A percentile compares a stretch with the other conserved stretches of the same genome.
These are phyloP conservation scores for Scomber scombrus DNA, from an alignment of 2,113 vertebrate species.

Conservation along the genomic window DNA sequence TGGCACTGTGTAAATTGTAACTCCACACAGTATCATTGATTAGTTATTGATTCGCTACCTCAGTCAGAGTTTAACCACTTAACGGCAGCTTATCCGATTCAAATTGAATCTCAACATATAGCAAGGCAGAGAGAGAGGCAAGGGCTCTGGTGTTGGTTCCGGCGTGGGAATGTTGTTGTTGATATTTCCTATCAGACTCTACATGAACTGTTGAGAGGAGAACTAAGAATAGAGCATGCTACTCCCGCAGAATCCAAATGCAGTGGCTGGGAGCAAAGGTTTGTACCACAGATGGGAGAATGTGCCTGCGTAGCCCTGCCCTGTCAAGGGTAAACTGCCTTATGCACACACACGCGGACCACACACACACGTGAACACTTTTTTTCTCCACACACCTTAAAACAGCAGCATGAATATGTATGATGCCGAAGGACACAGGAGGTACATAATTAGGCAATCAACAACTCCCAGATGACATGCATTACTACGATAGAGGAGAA, in stretches of 20 bases:
- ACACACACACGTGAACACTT: conserved; percentile 39
- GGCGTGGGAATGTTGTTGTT: conserved; percentile 26
- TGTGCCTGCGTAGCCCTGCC: conserved; percentile 76
- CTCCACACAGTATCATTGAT: conserved; percentile 68
- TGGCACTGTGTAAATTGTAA: conserved; percentile 62
- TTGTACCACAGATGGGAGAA: conserved; percentile 83
- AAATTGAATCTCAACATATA: conserved; percentile 34
- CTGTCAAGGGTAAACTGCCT: conserved; percentile 83
- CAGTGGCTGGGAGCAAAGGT: conserved; percentile 80
- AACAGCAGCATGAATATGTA: conserved; percentile 84
- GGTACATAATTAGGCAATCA: conserved; percentile 85
- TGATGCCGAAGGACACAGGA: conserved; percentile 78
- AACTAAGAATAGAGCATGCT: conserved; percentile 75
- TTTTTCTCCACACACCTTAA: conserved; percentile 75
- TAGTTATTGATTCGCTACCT: conserved; percentile 72
- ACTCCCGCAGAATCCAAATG: conserved; percentile 79
- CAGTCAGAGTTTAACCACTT: conserved; percentile 58
- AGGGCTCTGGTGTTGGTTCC: neutral
- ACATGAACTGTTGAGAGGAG: conserved; percentile 62
- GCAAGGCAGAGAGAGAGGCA: neutral
- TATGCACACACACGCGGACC: conserved; percentile 18
- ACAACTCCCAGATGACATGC: conserved; percentile 72
- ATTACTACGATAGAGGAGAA: conserved; percentile 65
- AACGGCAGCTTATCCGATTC: conserved; percentile 38
- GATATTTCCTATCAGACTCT: conserved; percentile 58